These are phyloP conservation scores for Acromyrmex echinatior DNA, from an alignment of 1,140 invertebrate species.

Conservation along the genomic window DNA sequence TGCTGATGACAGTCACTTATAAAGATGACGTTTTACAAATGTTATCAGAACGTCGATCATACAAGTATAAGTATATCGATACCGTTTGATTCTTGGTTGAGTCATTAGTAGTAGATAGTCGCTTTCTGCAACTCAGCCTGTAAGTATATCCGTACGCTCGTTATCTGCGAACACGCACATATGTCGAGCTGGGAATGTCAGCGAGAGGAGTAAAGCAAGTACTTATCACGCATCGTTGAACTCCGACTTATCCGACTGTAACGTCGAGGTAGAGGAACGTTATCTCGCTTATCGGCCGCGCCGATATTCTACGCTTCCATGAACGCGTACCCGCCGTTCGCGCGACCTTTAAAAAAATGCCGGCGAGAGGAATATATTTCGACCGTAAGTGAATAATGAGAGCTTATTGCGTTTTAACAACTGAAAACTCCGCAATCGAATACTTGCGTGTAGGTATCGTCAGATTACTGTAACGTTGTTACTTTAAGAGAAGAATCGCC, in stretches of 20 bases:
- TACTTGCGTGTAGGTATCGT: background rate
- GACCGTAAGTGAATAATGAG: constrained; percentile 34
- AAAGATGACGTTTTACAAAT: constrained; percentile 3
- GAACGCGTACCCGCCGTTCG: constrained; percentile 27
- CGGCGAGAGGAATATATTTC: background rate
- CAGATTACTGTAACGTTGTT: background rate
- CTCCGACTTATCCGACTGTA: constrained; percentile 54
- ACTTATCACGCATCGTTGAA: constrained; percentile 54
- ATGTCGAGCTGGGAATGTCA: background rate
- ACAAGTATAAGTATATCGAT: constrained; percentile 18
- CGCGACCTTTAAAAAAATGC: constrained; percentile 42
- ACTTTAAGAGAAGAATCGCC: background rate
- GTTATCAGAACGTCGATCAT: constrained; percentile 35
- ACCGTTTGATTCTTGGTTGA: constrained; percentile 24
- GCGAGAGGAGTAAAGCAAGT: constrained; percentile 26
- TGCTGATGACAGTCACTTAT: constrained; percentile 2
- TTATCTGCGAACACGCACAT: constrained; percentile 23
- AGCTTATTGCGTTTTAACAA: constrained; percentile 14
- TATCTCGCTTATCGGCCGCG: constrained; percentile 64
- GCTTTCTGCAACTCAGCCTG: constrained; percentile 42
- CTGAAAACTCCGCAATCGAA: background rate
- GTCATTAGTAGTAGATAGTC: constrained; percentile 26
- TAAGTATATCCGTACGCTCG: background rate
- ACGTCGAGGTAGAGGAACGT: constrained; percentile 56
- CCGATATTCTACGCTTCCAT: constrained; percentile 52